phyloP scores from a whole-genome alignment of 1,140 invertebrate genomes.

The Bathynomus jamesi region DNA sequence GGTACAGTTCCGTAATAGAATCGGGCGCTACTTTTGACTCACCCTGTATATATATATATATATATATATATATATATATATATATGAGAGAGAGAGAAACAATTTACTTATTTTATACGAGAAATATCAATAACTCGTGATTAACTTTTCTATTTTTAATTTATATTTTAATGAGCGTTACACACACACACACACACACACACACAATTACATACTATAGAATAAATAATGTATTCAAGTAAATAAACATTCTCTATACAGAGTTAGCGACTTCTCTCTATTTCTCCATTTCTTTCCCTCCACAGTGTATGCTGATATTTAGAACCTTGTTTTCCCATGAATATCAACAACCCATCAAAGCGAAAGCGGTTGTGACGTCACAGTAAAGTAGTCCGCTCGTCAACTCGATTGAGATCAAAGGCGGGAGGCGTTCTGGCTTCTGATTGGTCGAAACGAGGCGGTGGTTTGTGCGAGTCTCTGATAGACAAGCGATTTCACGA shows the following conservation, averaged over 20 bases:
- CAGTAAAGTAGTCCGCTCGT: not conserved
- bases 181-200: not conserved
- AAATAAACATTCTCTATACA: too few species aligned
- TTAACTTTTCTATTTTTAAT: not conserved
- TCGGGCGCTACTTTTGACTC: too few species aligned
- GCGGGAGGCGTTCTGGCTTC: not conserved
- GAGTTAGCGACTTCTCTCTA: not conserved
- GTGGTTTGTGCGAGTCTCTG: not conserved
- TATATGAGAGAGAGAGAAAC: too few species aligned
- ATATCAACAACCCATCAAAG: not conserved
- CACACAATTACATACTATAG: too few species aligned
- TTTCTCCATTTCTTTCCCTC: not conserved
- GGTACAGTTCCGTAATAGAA: too few species aligned
- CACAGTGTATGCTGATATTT: conserved; percentile 1
- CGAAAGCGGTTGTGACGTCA: not conserved
- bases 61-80: conserved; percentile 3
- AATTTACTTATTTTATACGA: not conserved
- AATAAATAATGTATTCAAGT: too few species aligned
- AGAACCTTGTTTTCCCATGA: not conserved
- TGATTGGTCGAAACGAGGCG: not conserved
- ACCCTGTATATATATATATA: too few species aligned
- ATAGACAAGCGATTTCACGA: not conserved
- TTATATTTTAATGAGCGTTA: not conserved
- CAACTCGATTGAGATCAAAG: not conserved
- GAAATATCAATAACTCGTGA: not conserved